Evolutionary conservation across 30 jellyfish, hydroid and myxozoan species (phyloP), one percentile per base, ranked within the genome.

Genomic region (Catostylus mosaicus): DNA sequence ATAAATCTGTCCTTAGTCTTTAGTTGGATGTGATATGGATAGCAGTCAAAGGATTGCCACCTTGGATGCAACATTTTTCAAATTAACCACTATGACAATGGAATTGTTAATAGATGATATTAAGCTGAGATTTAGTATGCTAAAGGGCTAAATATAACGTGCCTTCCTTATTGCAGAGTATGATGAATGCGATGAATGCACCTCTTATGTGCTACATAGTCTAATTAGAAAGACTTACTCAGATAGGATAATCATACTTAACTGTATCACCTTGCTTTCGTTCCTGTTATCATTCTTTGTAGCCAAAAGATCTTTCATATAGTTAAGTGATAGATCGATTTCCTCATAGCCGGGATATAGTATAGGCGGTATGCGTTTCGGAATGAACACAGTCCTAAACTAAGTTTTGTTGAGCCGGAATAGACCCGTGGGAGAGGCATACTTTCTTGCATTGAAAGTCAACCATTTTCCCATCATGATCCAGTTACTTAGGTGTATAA

Each of bases 191-290:
- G 56, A 46, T 74, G 30, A 74, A 33, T 38, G 75, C 22, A 40
- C 62, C 59, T 50, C 65, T 74, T 74, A 74, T 27, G 16, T 20
- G 73, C 38, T 36, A 19, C 23, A 23, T 22, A 74, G 85, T 74
- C 85, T 32, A 48, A 74, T 74, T 52, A 74, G 85, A 51, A 68
- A 68, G 85, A 50, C 74, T 74, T 74, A 74, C 47, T 51, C n/a
- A 74, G 43, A 51, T 59, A 27, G 66, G 72, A 74, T 33, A 74
- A 74, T 18, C 31, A 34, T 1, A 36, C 66, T 38, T 2, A 5
- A 75, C 9, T 45, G n/a, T 72, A 0, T 8, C 45, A 35, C 64
- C 30, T 26, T 19, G 31, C 63, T 11, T 24, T 24, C n/a, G 57
- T 46, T 74, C 36, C 31, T 74, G 73, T 74, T 74, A 57, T 46